Evolutionary conservation across 2,888 invertebrate genomes (phyloP).

Genomic region (Lamellibrachia columna): DNA sequence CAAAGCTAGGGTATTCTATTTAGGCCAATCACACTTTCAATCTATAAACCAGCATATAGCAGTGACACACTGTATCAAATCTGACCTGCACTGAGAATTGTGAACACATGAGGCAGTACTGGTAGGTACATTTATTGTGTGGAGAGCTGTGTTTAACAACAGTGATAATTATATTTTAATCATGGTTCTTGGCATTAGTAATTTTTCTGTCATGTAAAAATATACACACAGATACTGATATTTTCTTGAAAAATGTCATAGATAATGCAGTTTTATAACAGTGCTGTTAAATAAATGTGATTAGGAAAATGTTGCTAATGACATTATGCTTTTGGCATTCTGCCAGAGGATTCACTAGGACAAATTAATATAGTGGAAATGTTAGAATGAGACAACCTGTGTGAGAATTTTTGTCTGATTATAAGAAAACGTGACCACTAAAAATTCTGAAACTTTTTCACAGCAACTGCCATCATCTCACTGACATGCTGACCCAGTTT

Average conservation of each 20-base stretch:
- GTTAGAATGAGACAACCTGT: background rate
- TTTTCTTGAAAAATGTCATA: background rate
- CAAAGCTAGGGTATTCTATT: background rate
- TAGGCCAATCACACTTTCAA: background rate
- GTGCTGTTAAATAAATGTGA: background rate
- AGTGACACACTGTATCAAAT: background rate
- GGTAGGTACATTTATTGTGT: background rate
- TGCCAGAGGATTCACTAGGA: background rate
- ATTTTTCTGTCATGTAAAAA: no score
- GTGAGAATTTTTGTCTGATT: background rate
- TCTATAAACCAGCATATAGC: background rate
- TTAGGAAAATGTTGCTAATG: background rate
- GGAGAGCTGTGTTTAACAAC: background rate
- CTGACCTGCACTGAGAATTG: background rate
- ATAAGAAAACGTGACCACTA: no score
- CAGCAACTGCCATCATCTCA: no score
- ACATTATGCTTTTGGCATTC: background rate
- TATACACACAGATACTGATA: background rate
- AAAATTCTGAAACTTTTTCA: no score
- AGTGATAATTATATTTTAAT: background rate
- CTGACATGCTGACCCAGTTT: no score
- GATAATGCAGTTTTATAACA: background rate
- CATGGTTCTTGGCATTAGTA: background rate
- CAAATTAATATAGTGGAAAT: background rate
- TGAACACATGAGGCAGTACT: background rate